Evolutionary conservation across 1,140 invertebrate species (phyloP).

Genomic region (Leptonema lineaticorne): DNA sequence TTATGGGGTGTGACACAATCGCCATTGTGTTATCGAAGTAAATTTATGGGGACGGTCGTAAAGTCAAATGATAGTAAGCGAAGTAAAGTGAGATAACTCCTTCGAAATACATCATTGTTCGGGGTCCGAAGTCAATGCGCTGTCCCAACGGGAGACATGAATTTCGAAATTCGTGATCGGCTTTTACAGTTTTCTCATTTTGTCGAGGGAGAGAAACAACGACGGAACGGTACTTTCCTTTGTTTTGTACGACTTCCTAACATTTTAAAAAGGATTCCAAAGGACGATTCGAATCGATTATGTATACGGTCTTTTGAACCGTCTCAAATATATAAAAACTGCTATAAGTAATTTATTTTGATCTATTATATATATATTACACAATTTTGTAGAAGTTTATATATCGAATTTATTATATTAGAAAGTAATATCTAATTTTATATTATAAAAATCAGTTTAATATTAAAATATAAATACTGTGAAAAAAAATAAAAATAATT

Average conservation of each 20-base stretch:
- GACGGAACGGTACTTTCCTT: slow-evolving; percentile 20
- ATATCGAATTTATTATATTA: too few species aligned
- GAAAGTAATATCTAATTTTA: too few species aligned
- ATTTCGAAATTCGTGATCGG: slow-evolving; percentile 30
- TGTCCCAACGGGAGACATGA: slow-evolving; percentile 25
- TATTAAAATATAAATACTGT: too few species aligned
- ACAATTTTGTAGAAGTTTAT: too few species aligned
- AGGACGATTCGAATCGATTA: too few species aligned
- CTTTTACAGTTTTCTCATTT: slow-evolving; percentile 26
- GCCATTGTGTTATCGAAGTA: slow-evolving; percentile 22
- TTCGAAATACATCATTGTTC: slow-evolving; percentile 15
- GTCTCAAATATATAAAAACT: too few species aligned
- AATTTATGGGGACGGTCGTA: slow-evolving; percentile 24
- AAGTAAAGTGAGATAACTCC: slow-evolving; percentile 12
- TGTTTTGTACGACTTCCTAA: slow-evolving; percentile 19
- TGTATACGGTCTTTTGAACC: too few species aligned
- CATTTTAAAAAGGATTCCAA: background rate
- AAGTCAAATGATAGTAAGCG: slow-evolving; percentile 22
- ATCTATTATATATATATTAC: too few species aligned
- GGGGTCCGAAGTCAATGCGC: slow-evolving; percentile 18
- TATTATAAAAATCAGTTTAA: too few species aligned
- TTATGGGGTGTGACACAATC: slow-evolving; percentile 22
- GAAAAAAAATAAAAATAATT: too few species aligned
- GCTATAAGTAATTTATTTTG: too few species aligned
- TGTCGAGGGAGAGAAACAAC: slow-evolving; percentile 6